Evolutionary conservation across 2,797 vertebrate species (phyloP).

Genomic region (Hapalemur alaotrensis): DNA sequence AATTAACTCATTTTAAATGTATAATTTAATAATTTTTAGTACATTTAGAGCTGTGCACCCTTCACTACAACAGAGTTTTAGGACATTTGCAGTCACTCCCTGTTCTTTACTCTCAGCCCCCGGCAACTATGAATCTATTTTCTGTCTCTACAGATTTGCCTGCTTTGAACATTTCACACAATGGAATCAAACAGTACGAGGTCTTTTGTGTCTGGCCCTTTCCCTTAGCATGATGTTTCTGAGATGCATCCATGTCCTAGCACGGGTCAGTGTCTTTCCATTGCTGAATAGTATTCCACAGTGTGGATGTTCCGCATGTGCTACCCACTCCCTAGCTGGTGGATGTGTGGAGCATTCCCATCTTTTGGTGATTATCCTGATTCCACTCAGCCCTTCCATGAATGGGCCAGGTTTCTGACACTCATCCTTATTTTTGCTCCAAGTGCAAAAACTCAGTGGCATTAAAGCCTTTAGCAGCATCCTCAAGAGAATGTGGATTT

Average conservation of each 20-base stretch:
- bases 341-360: not conserved
- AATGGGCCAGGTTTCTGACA: not conserved
- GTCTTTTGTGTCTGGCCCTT: not conserved
- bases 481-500: not conserved
- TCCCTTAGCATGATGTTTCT: no score
- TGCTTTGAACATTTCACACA: not conserved
- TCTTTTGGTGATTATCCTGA: not conserved
- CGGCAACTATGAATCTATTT: constrained; percentile 19
- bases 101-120: not conserved
- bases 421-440: not conserved
- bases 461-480: not conserved
- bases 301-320: not conserved
- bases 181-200: not conserved
- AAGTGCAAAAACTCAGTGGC: not conserved
- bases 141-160: not conserved
- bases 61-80: not conserved
- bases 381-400: not conserved
- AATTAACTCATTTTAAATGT: not conserved
- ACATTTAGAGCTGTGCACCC: not conserved
- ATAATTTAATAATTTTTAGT: not conserved
- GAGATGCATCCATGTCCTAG: no score
- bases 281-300: not conserved
- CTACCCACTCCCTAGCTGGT: not conserved
- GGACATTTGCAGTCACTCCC: not conserved
- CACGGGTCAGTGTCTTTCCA: not conserved